Base-by-base conservation (phyloP, 2,113 vertebrate genomes). In the Sylvicapra grimmia region DNA sequence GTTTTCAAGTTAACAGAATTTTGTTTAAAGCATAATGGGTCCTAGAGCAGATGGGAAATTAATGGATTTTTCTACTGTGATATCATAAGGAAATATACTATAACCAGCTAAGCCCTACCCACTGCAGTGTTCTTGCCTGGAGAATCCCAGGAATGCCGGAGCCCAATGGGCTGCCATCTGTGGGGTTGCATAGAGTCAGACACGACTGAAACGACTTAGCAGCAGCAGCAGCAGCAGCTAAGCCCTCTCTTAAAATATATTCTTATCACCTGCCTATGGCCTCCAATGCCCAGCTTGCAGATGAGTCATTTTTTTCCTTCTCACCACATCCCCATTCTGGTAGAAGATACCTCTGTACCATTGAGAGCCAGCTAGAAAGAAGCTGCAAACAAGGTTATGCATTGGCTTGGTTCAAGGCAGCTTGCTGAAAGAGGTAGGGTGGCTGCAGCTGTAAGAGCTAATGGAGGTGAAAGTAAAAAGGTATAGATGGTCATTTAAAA, bases 391-490 rank as follows among this genome's bases (percentile, higher is more conserved):
- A 96, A 65, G 96, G 97, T 96, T 98, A 94, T 75, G 97, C 92
- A 97, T 61, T 97, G 96, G 65, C 96, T 96, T 89, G 83, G 98
- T 97, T 80, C 83, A 98, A 98, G 96, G 95, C 54, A 97, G 40
- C 92, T 97, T 97, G 65, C 90, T 97, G 84, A 96, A 98, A 97
- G 83, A 83, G 97, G 59, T 53, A 90, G 59, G 94, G 93, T 97
- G 93, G 96, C 97, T 97, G 93, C 86, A 87, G 96, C 93, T 65
- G 82, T 96, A 95, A 92, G 88, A 96, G 80, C 97, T 96, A 98
- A 98, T 90, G 98, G 51, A 98, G 96, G 97, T 97, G 94, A 97
- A 97, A 89, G 96, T 79, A n/a, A 49, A 89, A 93, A 92, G 92
- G 72, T 92, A 95, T 92, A 96, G 97, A 95, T 89, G 87, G 47